Base-by-base conservation (phyloP, 2,797 vertebrate genomes). In the Pseudomugil tenellus region DNA sequence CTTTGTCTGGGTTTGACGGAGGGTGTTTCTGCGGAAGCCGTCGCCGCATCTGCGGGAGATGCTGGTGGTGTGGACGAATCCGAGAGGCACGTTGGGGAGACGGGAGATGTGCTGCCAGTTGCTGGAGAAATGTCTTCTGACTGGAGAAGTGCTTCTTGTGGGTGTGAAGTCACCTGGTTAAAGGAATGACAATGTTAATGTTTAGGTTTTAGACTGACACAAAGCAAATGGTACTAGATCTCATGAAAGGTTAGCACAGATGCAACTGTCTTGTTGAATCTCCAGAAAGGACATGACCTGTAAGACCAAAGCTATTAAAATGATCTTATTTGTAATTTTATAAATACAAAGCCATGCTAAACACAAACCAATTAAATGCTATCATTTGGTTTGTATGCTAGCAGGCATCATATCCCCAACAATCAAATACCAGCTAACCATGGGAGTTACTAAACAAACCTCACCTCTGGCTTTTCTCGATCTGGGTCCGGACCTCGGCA, bases 381-480 rank as follows among this genome's bases (percentile, higher is more conserved):
- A 87, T 67, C 73, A 70, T 39, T 21, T 34, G 19, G 2, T 6
- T 49, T 56, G 31, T 56, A n/a, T 59, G 2, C 51, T 25, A 56
- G 51, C 54, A 31, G 11, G 35, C 53, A 69, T 23, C 26, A 59
- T 59, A 64, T 37, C 25, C 35, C 64, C 59, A 74, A 34, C 9
- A 0, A 43, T 70, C 78, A 84, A 81, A 86, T 67, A 79, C 67
- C 83, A 57, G 63, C 61, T 35, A 64, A 81, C 74, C 58, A 28
- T 56, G 5, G 9, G 70, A 57, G 67, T n/a, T 21, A 35, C 21
- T 31, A 46, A 59, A 67, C 57, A 85, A 79, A 59, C 63, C 94
- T 89, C 94, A 97, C 96, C 95, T 96, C 89, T 23, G 89, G 74
- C 58, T 93, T 90, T 1, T 91, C 91, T 63, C 17, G 68, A 85